Evolutionary conservation across 2,113 vertebrate genomes (phyloP).

Genomic region (Hiodon alosoides): DNA sequence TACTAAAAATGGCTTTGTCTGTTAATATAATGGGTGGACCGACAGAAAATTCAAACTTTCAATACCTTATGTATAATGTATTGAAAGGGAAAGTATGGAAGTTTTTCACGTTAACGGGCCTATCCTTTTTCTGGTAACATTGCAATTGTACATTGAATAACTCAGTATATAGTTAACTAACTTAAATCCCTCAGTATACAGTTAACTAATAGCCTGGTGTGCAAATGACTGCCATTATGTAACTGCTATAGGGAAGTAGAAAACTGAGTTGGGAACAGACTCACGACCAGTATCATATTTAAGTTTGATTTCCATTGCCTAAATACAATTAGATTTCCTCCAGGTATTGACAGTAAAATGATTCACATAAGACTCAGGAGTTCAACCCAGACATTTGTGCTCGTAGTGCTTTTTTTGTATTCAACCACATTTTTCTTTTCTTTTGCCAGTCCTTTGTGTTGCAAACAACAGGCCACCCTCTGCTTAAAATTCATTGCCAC

Average conservation of each 20-base stretch:
- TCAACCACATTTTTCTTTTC: conserved; percentile 1
- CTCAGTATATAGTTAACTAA: no score
- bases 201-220: no score
- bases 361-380: background rate
- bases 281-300: conserved; percentile 17
- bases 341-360: conserved; percentile 14
- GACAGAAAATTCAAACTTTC: no score
- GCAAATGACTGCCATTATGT: background rate
- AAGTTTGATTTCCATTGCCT: conserved; percentile 19
- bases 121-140: no score
- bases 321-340: conserved; percentile 24
- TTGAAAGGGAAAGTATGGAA: no score
- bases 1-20: no score
- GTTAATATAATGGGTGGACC: no score
- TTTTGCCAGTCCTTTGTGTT: conserved; percentile 14
- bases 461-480: conserved; percentile 25
- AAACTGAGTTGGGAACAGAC: background rate
- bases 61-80: no score
- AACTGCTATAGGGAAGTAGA: background rate
- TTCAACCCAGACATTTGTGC: background rate
- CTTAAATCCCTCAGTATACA: no score
- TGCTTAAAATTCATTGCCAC: conserved; percentile 27
- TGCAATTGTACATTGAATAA: no score
- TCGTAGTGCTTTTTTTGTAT: conserved; percentile 3
- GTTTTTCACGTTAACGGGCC: no score